A percentile compares a stretch with the other conserved stretches of the same genome.
Conservation (phyloP, 2,888 invertebrate species). For the Melinaea marsaeus region DNA sequence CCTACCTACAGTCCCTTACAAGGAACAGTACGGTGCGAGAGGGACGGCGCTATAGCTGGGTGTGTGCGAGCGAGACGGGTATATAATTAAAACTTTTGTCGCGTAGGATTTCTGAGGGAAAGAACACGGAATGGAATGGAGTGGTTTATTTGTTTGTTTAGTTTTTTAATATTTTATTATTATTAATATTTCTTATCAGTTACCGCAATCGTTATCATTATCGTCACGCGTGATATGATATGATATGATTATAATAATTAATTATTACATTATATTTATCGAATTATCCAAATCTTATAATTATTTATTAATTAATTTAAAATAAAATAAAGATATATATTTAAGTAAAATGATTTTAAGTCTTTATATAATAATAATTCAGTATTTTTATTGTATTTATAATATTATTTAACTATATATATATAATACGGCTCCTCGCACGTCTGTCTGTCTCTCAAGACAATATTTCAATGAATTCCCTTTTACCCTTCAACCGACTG, state of each 20-base stretch:
- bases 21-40: slow-evolving; percentile 16
- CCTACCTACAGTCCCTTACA: slow-evolving; percentile 31
- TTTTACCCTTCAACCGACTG: slow-evolving; percentile 58
- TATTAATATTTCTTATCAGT: too few species aligned
- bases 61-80: slow-evolving; percentile 47
- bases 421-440: slow-evolving; percentile 38
- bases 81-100: slow-evolving; percentile 78
- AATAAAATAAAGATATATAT: too few species aligned
- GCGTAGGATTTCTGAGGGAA: slow-evolving; percentile 71
- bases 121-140: slow-evolving; percentile 43
- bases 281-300: too few species aligned
- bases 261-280: too few species aligned
- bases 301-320: too few species aligned
- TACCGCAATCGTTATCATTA: too few species aligned
- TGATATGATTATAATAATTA: too few species aligned
- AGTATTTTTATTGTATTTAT: background rate
- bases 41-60: slow-evolving; percentile 27
- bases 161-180: background rate
- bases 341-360: too few species aligned
- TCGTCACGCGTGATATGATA: too few species aligned
- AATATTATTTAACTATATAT: slow-evolving; percentile 8
- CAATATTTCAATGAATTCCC: slow-evolving; percentile 70
- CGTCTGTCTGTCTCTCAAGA: slow-evolving; percentile 48
- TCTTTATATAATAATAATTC: too few species aligned
- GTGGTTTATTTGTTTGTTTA: slow-evolving; percentile 8